Conservation (phyloP, 1,140 invertebrate genomes). For the Mercenaria mercenaria region DNA sequence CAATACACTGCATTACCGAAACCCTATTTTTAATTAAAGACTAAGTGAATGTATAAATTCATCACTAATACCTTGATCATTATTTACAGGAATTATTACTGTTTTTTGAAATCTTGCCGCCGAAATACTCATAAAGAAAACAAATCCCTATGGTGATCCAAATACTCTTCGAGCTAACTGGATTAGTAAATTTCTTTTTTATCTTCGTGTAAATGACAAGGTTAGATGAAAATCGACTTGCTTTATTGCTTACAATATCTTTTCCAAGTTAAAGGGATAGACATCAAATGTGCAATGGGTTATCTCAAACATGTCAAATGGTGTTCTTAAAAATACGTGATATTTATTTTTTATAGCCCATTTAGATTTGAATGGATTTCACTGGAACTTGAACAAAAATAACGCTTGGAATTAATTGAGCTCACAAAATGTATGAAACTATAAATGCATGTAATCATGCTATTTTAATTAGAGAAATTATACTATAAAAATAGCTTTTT, state of each 20-base stretch:
- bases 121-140: constrained; percentile 23
- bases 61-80: not conserved
- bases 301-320: not conserved
- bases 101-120: not conserved
- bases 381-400: not conserved
- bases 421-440: no score
- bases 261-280: not conserved
- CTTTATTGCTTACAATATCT: constrained; percentile 6
- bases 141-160: constrained; percentile 10
- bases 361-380: constrained; percentile 29
- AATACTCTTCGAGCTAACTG: not conserved
- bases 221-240: not conserved
- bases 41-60: not conserved
- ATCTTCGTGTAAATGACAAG: constrained; percentile 31
- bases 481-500: no score
- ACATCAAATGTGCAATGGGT: not conserved
- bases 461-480: no score
- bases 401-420: no score
- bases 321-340: not conserved
- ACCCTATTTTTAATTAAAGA: not conserved
- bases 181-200: constrained; percentile 39
- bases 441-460: no score
- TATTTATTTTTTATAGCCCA: not conserved
- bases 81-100: not conserved
- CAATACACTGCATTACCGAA: no score